Evolutionary conservation across 2,888 invertebrate species (phyloP), one percentile per base, ranked within the genome.

Genomic region (Caenorhabditis zanzibari): DNA sequence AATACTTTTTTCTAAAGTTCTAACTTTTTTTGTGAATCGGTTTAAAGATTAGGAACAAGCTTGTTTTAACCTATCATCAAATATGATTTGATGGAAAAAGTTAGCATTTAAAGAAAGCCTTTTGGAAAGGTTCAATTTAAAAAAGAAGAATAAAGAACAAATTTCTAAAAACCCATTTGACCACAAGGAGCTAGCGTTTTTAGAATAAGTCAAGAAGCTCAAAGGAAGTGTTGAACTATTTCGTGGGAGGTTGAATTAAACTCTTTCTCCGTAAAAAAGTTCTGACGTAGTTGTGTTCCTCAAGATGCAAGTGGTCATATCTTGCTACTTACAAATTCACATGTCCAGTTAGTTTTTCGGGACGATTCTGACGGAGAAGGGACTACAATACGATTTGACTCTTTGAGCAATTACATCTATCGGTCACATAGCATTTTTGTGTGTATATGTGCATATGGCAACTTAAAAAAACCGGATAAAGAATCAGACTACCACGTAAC

Each of bases 371-470:
- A 76, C 75, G 66, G 54, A 35, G 69, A 59, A 61, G 19, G 68
- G 24, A 77, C 77, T 77, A 77, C 77, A 69, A 79, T 58, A 66
- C 26, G 35, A 47, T 72, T 63, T 59, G 61, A 63, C 44, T 69
- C 41, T 26, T 66, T 32, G 10, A 16, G 22, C 47, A 66, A 75
- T 66, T 59, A 32, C 32, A n/a, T 47, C 19, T 32, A 10, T 35
- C 38, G 32, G 54, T 69, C 38, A 59, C 59, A 44, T 41, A 44
- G 16, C n/a, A 61, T 44, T 41, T 63, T 68, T 28, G 54, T 38
- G 38, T 49, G 56, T 59, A 24, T 52, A 49, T 68, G 38, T 69
- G 58, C 26, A 59, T 59, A 49, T 35, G 41, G 58, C 68, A 71
- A 59, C 71, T 71, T 54, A 12, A 26, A 77, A 64, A 26, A 77